Base-by-base conservation (phyloP, 2,797 vertebrate species). In the Phylloscopus collybita region DNA sequence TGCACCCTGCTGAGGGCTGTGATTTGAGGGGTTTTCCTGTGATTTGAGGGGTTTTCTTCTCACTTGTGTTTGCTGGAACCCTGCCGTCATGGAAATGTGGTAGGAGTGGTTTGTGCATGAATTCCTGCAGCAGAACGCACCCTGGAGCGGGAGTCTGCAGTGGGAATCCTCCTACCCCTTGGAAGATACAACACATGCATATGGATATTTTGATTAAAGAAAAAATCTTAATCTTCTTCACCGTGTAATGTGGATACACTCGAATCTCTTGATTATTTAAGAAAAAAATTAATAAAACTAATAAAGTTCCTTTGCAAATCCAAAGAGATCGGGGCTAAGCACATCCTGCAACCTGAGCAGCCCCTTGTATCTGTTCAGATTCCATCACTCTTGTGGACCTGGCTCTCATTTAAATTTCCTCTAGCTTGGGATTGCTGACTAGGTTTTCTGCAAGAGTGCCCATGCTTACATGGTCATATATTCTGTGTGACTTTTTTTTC, bases 391-490 rank as follows among this genome's bases (percentile, higher is more conserved):
- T 98, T 98, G 97, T 98, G 96, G 92, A 94, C 84, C 21, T 81
- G 97, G 83, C 96, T 97, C 96, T 97, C 97, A 99, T 99, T 99
- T 99, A 98, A 98, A 99, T 99, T 99, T 99, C 97, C 96, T 96
- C 94, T 97, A 97, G 96, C 97, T 98, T 97, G 97, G 96, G 96
- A 95, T 98, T 98, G 98, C 98, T 98, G 98, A 98, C 98, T 99
- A 98, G 98, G 98, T 98, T 99, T 99, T 99, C 98, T 99, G 99
- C 99, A 99, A 99, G 99, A 99, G 98, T 99, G 98, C 97, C 98
- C 98, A 98, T 98, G 98, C 98, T 98, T 98, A 97, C 91, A 97
- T 98, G 97, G 97, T 96, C 97, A 96, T 97, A 97, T 97, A 97
- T 97, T 97, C 97, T 96, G 88, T 93, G 96, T 94, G 96, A 96